phyloP scores from a whole-genome alignment of 1,140 invertebrate genomes.

The Heliothis subflexa region DNA sequence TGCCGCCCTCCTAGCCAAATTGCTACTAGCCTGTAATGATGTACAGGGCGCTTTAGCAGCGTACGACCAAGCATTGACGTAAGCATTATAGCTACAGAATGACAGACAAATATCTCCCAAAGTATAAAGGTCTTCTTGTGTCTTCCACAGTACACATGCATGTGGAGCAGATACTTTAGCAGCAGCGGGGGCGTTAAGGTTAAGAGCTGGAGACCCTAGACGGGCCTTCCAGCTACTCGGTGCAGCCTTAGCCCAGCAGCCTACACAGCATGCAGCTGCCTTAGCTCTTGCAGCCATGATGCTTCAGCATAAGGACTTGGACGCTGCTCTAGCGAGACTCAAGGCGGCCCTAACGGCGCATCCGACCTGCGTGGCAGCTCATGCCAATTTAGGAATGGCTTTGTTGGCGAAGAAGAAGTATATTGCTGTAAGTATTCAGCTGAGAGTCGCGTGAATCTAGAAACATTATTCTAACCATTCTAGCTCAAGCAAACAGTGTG shows the following conservation, averaged over 20 bases:
- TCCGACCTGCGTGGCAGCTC: constrained; percentile 76
- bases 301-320: constrained; percentile 75
- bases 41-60: constrained; percentile 65
- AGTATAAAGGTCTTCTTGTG: not conserved
- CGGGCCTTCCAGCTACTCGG: constrained; percentile 78
- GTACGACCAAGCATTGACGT: constrained; percentile 74
- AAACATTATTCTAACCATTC: no score
- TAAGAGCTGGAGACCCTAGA: constrained; percentile 72
- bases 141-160: constrained; percentile 57
- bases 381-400: constrained; percentile 74
- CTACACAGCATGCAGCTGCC: constrained; percentile 76
- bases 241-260: constrained; percentile 73
- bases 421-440: constrained; percentile 68
- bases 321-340: constrained; percentile 72
- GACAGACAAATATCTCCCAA: no score
- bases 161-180: constrained; percentile 79
- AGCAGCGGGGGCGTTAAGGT: constrained; percentile 72
- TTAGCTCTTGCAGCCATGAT: constrained; percentile 79
- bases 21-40: constrained; percentile 65
- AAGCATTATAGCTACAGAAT: constrained; percentile 45
- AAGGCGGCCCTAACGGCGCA: constrained; percentile 75
- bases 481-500: no score
- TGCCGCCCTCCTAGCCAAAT: constrained; percentile 66
- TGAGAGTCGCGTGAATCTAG: no score
- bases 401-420: constrained; percentile 79